Conservation (phyloP, 2,113 vertebrate species). For the Sinocyclocheilus rhinocerous region DNA sequence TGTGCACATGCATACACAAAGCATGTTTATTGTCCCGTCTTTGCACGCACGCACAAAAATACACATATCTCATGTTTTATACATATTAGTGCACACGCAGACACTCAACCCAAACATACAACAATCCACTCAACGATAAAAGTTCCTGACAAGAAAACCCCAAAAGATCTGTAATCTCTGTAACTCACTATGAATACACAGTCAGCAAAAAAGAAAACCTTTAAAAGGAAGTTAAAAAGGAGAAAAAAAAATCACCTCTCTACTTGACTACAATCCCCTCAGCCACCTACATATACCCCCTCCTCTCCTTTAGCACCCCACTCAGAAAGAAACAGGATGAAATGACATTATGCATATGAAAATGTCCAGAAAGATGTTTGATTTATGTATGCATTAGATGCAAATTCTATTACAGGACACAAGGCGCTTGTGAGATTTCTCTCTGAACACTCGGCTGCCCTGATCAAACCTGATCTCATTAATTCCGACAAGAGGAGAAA, state of each 20-base stretch:
- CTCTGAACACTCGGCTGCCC: constrained; percentile 99
- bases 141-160: constrained; percentile 91
- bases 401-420: constrained; percentile 99
- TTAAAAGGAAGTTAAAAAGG: constrained; percentile 86
- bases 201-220: constrained; percentile 96
- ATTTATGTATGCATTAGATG: constrained; percentile 99
- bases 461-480: constrained; percentile 99
- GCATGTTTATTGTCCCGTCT: not conserved
- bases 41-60: constrained; percentile 55
- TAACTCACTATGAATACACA: constrained; percentile 74
- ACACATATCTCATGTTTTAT: constrained; percentile 52
- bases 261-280: constrained; percentile 78
- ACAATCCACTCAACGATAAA: constrained; percentile 74
- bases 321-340: constrained; percentile 92
- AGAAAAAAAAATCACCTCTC: constrained; percentile 71
- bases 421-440: constrained; percentile 98
- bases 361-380: constrained; percentile 99
- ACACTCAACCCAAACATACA: constrained; percentile 27
- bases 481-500: constrained; percentile 99
- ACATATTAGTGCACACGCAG: constrained; percentile 21
- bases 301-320: constrained; percentile 63
- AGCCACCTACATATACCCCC: constrained; percentile 65
- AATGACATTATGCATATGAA: constrained; percentile 99
- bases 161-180: constrained; percentile 87
- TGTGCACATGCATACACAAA: constrained; percentile 25